Evolutionary conservation across 2,888 invertebrate genomes (phyloP).

Genomic region (Cerastoderma edule): DNA sequence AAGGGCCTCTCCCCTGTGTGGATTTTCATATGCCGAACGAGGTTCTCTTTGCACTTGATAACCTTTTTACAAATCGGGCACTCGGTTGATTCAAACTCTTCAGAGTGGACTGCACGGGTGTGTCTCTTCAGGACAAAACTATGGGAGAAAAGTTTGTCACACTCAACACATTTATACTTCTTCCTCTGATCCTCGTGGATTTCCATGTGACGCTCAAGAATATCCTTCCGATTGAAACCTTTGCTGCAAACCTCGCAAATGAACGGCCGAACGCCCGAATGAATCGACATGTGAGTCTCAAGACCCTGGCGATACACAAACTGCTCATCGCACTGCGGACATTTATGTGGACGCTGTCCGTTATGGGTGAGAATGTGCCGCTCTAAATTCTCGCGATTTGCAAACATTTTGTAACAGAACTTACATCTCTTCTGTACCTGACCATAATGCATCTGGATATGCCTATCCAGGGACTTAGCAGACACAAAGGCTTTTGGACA

Average conservation of each 20-base stretch:
- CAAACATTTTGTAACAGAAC: constrained; percentile 48
- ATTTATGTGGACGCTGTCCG: constrained; percentile 25
- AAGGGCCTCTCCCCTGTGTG: constrained; percentile 28
- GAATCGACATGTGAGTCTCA: constrained; percentile 34
- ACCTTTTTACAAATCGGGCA: constrained; percentile 47
- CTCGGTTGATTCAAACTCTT: constrained; percentile 27
- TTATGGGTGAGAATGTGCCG: constrained; percentile 38
- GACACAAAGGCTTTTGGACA: constrained; percentile 40
- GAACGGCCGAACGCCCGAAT: constrained; percentile 26
- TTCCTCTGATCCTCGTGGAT: constrained; percentile 32
- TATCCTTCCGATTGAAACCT: constrained; percentile 44
- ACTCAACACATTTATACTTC: constrained; percentile 48
- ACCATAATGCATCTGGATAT: constrained; percentile 39
- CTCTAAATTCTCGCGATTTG: constrained; percentile 42
- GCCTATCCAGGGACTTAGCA: constrained; percentile 35
- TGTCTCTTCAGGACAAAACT: constrained; percentile 46
- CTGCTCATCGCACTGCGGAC: constrained; percentile 25
- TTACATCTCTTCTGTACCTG: constrained; percentile 40
- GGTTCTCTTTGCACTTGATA: constrained; percentile 37
- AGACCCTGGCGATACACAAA: constrained; percentile 28
- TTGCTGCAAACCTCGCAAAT: constrained; percentile 32
- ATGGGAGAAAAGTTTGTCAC: constrained; percentile 39
- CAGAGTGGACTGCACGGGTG: constrained; percentile 42
- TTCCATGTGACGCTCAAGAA: constrained; percentile 37
- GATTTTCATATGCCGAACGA: constrained; percentile 35